Percentiles rank a stretch among this genome's conserved stretches.
These are phyloP conservation scores for Protaetia brevitarsis DNA, from an alignment of 1,140 invertebrate genomes.

Conservation along the genomic window DNA sequence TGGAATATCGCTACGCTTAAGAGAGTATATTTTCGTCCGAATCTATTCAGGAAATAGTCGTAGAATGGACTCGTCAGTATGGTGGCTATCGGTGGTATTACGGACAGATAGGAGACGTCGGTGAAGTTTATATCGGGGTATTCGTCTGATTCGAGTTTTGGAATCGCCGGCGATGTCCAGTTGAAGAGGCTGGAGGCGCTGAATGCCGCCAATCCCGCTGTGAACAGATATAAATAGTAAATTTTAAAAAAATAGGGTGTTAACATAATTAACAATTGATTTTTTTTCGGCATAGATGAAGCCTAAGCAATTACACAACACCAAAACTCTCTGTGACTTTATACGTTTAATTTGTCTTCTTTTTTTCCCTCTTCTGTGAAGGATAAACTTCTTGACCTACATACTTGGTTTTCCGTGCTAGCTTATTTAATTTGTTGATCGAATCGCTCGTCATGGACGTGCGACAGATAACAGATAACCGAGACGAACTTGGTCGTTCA, in stretches of 20 bases:
- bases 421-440: too few relatives aligned
- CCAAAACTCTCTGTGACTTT: too few relatives aligned
- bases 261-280: too few relatives aligned
- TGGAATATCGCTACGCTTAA: not conserved
- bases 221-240: not conserved
- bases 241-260: too few relatives aligned
- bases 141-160: conserved; percentile 27
- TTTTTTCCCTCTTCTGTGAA: too few relatives aligned
- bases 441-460: too few relatives aligned
- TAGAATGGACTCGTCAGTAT: conserved; percentile 4
- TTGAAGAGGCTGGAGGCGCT: conserved; percentile 15
- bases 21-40: conserved; percentile 21
- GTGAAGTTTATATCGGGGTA: conserved; percentile 14
- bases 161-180: conserved; percentile 26
- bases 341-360: too few relatives aligned
- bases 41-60: not conserved
- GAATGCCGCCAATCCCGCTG: conserved; percentile 1
- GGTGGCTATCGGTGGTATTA: conserved; percentile 27
- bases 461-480: too few relatives aligned
- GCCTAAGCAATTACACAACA: too few relatives aligned
- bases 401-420: too few relatives aligned
- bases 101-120: conserved; percentile 25
- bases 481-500: not conserved
- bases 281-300: too few relatives aligned
- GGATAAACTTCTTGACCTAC: too few relatives aligned